A percentile compares a stretch with the other conserved stretches of the same genome.
phyloP scores from a whole-genome alignment of 2,888 invertebrate genomes.

The Troides oblongomaculatus region DNA sequence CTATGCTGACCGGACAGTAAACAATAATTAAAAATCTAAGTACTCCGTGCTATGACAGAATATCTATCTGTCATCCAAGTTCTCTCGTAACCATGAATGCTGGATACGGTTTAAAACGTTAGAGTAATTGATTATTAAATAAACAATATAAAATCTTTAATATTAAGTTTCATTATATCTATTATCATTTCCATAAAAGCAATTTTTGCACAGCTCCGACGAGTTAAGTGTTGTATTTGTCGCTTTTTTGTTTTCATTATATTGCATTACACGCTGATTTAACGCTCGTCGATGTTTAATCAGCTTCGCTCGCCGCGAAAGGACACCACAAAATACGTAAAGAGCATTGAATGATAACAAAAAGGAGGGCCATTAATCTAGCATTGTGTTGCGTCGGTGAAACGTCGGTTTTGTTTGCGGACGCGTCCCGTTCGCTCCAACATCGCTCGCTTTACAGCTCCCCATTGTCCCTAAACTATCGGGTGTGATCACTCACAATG shows the following conservation, averaged over 20 bases:
- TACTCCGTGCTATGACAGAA: too few species aligned
- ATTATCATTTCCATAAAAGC: slow-evolving; percentile 8
- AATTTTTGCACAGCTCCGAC: background rate
- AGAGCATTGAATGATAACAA: slow-evolving; percentile 73
- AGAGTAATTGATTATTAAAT: too few species aligned
- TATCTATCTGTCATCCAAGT: too few species aligned
- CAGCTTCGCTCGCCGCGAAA: slow-evolving; percentile 74
- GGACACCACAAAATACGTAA: slow-evolving; percentile 73
- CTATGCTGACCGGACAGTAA: too few species aligned
- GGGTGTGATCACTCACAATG: slow-evolving; percentile 73
- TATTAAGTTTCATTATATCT: background rate
- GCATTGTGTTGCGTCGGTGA: slow-evolving; percentile 68
- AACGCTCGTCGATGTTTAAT: slow-evolving; percentile 68
- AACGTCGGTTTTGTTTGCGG: slow-evolving; percentile 71
- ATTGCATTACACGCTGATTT: slow-evolving; percentile 59
- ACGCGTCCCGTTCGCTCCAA: slow-evolving; percentile 61
- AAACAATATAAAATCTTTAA: too few species aligned
- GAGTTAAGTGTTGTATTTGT: slow-evolving; percentile 1
- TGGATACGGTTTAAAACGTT: too few species aligned
- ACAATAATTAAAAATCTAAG: too few species aligned
- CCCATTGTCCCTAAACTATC: slow-evolving; percentile 69
- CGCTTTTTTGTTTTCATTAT: slow-evolving; percentile 41
- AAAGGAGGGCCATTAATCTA: slow-evolving; percentile 74
- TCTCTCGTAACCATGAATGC: too few species aligned
- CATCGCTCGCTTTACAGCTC: slow-evolving; percentile 58